phyloP scores from a whole-genome alignment of 2,888 invertebrate species.

The Dryocosmus kuriphilus region DNA sequence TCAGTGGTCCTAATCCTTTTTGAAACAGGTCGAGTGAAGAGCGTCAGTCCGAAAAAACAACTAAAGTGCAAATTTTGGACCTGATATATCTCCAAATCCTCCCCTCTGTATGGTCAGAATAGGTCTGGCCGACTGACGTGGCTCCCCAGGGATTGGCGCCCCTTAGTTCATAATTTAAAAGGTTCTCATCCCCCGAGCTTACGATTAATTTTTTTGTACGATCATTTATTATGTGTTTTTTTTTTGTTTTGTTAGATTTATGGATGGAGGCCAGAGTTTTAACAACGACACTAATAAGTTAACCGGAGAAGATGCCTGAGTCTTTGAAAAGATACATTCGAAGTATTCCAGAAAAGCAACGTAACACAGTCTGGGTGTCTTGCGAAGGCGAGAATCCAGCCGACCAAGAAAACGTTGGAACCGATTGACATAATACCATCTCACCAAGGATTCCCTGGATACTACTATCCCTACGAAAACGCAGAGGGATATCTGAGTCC shows the following conservation, averaged over 20 bases:
- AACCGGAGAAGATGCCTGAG: constrained; percentile 87
- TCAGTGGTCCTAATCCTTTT: no score
- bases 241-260: constrained; percentile 86
- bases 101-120: no score
- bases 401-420: constrained; percentile 94
- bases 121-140: no score
- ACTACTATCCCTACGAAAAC: constrained; percentile 93
- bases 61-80: no score
- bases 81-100: no score
- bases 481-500: constrained; percentile 93
- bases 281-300: constrained; percentile 85
- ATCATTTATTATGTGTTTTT: neutral
- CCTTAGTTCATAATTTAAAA: no score
- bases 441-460: constrained; percentile 90
- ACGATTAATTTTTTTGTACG: neutral
- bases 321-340: constrained; percentile 85
- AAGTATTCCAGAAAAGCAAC: constrained; percentile 76
- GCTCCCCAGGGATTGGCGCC: no score
- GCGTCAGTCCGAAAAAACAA: no score
- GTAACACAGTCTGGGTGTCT: constrained; percentile 93
- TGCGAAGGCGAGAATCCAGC: constrained; percentile 97
- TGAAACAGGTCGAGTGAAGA: no score
- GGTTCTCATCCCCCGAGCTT: no score
- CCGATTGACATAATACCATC: constrained; percentile 89
- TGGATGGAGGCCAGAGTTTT: constrained; percentile 92